Evolutionary conservation across 92 coral and sea anemone species (phyloP), one percentile per base, ranked within the genome.

Genomic region (Umimayanthus chanpuru): DNA sequence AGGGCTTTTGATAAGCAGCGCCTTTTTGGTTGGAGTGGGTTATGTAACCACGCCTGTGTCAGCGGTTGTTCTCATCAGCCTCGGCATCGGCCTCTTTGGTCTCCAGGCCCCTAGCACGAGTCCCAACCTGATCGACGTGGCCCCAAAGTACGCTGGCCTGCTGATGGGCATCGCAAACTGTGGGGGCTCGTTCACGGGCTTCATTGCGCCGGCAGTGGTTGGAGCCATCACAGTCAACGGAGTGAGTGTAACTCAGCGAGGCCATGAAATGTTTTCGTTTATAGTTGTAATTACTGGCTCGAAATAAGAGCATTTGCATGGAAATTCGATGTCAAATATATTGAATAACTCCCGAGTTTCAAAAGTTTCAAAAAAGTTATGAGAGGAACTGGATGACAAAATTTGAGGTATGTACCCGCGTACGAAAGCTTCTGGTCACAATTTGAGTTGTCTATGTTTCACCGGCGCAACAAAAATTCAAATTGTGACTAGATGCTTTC

Each of bases 131-230:
- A 89, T 94, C 23, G 96, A 94, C 47, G 28, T 94, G 26, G 90
- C 96, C 15, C 96, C 96, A 41, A 94, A 88, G 88, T 94, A 94
- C 72, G 91, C 94, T 53, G 96, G 96, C 3, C 70, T 94, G 6
- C 88, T 94, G 49, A 94, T 94, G 96, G 96, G 96, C 36, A 81
- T 94, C 30, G 89, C 91, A 0, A 94, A 94, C 89, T 92, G 92
- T 40, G 87, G 90, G 32, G 93, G 94, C 67, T 87, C 93, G 23
- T 74, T 94, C 58, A 89, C 96, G 8, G 96, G 96, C 10, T 94
- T 94, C 77, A 85, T 94, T 21, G 61, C 94, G 11, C 94, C 96
- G 4, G 92, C 89, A 55, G 87, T 92, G 50, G 94, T 94, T 56
- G 96, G 96, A 38, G 87, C 90, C 44, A 79, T 94, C 30, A 92